Base-by-base conservation (phyloP, 2,888 invertebrate species). In the Polydrusus tereticollis region DNA sequence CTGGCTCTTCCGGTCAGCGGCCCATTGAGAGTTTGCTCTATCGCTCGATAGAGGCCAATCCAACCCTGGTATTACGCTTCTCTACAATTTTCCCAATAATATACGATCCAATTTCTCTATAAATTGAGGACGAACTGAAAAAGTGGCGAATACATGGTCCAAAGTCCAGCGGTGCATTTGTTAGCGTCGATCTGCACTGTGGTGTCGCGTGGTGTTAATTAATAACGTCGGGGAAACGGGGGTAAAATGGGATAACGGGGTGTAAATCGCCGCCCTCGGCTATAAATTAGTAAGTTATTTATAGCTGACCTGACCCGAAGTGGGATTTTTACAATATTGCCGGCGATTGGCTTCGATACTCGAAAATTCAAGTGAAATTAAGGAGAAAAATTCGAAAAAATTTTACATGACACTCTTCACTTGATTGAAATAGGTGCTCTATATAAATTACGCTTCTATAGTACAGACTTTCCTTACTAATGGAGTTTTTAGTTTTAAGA, bases 281-380 rank as follows among this genome's bases (percentile, higher is more conserved):
- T 78, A 82, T 82, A 81, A 82, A 82, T 82, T 82, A 82, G 79
- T 78, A 78, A 77, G 81, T 81, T 81, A 82, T 82, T 82, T 82
- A 79, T 78, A 79, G 77, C 74, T 50, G 72, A 75, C 63, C 69
- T 76, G 76, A 73, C 73, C 69, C 66, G 41, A 60, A 69, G 63
- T 73, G 50, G 59, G 55, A 65, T 62, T 69, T 62, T 55, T 62
- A 63, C 72, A 60, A 60, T 65, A 70, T 65, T 58, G 70, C 47
- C 33, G 64, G 38, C 59, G 60, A 71, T 71, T 65, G 71, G 59
- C 59, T 33, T 57, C 71, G 33, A 60, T 65, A 69, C 57, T 29
- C 41, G 26, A 36, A 43, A 21, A 29, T 33, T 52, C 55, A 41
- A 69, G 29, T 55, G 33, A 69, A 69, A 69, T 45, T 63, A 57